Base-by-base conservation (phyloP, 2,797 vertebrate species). In the Argya squamiceps region DNA sequence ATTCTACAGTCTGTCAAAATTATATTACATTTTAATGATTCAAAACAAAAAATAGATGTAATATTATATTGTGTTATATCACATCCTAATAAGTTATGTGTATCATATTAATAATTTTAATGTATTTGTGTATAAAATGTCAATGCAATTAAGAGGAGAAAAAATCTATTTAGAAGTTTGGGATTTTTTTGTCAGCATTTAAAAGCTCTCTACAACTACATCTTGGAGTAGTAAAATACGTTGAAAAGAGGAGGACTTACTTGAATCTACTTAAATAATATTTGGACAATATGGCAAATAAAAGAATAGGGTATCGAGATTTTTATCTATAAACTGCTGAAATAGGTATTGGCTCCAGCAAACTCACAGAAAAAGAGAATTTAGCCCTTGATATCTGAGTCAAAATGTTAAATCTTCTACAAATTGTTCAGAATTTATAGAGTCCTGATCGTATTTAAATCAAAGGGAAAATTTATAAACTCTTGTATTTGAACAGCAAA, bases 161-260 rank as follows among this genome's bases (percentile, higher is more conserved):
- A 88, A 84, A 56, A 69, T 17, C 6, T 64, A 43, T 79, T 91
- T 90, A 90, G 49, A 82, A 55, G 16, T 46, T 30, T 44, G 9
- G 6, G 26, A 14, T 37, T 59, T 43, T 43, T 77, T 30, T 52
- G 32, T 23, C 37, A 68, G 1, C 15, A 36, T 36, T 68, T 56
- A 37, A 80, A 88, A 68, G 5, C 36, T 50, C 11, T n/a, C 12
- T 76, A 18, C 6, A 60, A 46, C n/a, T n/a, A n/a, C 15, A 79
- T 53, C 50, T 7, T 10, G 2, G 13, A 67, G 15, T 32, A 32
- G 34, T 27, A 67, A 81, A 84, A 90, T 10, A 4, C 1, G 0
- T 49, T 36, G 12, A 8, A 26, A 77, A 49, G 2, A 3, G 2
- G 3, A 2, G 4, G 53, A 46, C 3, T 32, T 49, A 20, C 14